Conservation (phyloP, 2,797 vertebrate species). For the Pangasius larnaudii region DNA sequence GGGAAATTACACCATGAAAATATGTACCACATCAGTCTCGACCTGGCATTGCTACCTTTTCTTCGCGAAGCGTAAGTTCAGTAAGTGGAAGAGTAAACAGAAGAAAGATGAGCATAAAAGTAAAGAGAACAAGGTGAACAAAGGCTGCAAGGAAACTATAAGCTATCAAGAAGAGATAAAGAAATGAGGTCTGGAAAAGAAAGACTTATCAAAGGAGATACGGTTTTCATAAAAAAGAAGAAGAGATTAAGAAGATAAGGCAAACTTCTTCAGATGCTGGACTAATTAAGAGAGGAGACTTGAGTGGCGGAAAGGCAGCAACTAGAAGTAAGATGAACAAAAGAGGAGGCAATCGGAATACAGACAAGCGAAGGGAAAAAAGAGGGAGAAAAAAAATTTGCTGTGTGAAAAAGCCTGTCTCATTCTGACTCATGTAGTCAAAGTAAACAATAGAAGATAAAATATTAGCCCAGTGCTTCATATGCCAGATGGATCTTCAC, state of each 20-base stretch:
- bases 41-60: constrained; percentile 18
- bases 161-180: constrained; percentile 15
- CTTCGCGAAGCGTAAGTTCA: constrained; percentile 34
- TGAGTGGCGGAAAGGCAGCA: not conserved
- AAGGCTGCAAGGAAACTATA: not conserved
- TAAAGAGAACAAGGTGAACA: constrained; percentile 5
- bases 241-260: constrained; percentile 25
- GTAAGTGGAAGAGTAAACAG: constrained; percentile 23
- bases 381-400: not conserved
- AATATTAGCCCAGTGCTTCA: constrained; percentile 50
- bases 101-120: constrained; percentile 11
- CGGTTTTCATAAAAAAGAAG: constrained; percentile 9
- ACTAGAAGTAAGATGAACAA: constrained; percentile 3
- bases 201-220: constrained; percentile 23
- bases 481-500: constrained; percentile 35
- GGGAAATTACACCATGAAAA: not conserved
- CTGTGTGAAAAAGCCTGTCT: constrained; percentile 24
- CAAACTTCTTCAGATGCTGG: not conserved
- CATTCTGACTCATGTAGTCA: constrained; percentile 44
- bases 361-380: not conserved
- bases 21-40: not conserved
- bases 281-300: constrained; percentile 4
- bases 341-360: constrained; percentile 13
- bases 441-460: constrained; percentile 44
- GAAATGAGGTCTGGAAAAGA: constrained; percentile 20